Evolutionary conservation across 1,140 invertebrate genomes (phyloP).

Genomic region (Prorops nasuta): DNA sequence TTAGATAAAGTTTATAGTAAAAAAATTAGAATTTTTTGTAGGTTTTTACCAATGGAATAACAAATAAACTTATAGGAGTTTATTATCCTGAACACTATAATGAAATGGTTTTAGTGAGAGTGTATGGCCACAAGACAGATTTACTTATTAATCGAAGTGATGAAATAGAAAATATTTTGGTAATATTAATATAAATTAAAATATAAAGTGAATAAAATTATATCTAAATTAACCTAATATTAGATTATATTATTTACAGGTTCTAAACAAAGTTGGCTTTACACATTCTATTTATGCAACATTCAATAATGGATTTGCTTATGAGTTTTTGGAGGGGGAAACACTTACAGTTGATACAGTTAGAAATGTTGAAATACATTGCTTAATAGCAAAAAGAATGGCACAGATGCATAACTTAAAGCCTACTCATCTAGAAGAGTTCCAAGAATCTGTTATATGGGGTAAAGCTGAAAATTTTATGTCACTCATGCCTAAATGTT

Average conservation of each 20-base stretch:
- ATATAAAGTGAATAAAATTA: constrained; percentile 2
- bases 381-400: constrained; percentile 74
- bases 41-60: constrained; percentile 93
- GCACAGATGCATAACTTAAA: constrained; percentile 76
- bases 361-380: constrained; percentile 68
- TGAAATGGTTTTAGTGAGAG: constrained; percentile 80
- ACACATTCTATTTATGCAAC: constrained; percentile 85
- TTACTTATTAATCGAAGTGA: constrained; percentile 85
- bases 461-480: constrained; percentile 74
- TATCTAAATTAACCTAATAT: constrained; percentile 1
- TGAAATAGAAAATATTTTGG: constrained; percentile 72
- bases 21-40: constrained; percentile 46
- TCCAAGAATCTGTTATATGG: constrained; percentile 68
- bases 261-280: constrained; percentile 72
- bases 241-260: constrained; percentile 55
- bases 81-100: constrained; percentile 56
- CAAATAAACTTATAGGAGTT: constrained; percentile 88
- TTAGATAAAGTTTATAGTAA: no score
- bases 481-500: constrained; percentile 67
- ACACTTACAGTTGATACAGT: constrained; percentile 74
- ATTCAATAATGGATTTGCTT: constrained; percentile 93
- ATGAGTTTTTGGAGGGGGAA: constrained; percentile 85
- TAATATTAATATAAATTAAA: constrained; percentile 38
- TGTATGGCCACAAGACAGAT: constrained; percentile 94
- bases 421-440: constrained; percentile 35